Conservation (phyloP, 2,113 vertebrate genomes). For the Bubo scandiacus region DNA sequence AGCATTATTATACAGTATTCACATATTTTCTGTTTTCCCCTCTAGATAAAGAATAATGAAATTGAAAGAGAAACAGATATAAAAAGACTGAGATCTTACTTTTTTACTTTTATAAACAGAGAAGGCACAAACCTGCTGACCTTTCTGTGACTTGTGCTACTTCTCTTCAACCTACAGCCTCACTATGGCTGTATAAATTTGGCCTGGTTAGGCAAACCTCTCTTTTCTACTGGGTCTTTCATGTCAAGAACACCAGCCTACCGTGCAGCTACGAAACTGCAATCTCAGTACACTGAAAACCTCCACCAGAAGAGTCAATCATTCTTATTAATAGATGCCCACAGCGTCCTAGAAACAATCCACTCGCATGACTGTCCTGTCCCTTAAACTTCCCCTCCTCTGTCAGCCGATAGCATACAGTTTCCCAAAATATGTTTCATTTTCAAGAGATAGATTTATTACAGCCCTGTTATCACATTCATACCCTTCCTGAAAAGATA, state of each 20-base stretch:
- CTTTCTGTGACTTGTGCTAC: neutral
- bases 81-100: neutral
- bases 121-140: neutral
- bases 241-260: neutral
- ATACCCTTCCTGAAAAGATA: slow-evolving; percentile 72
- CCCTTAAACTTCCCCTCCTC: neutral
- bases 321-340: neutral
- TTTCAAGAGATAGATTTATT: slow-evolving; percentile 72
- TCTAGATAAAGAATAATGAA: neutral
- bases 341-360: neutral
- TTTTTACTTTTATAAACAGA: neutral
- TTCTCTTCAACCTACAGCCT: neutral
- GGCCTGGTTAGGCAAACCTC: neutral
- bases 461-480: slow-evolving; percentile 59
- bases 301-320: neutral
- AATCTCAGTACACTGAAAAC: neutral
- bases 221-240: neutral
- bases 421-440: slow-evolving; percentile 25
- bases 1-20: neutral
- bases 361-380: neutral
- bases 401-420: neutral
- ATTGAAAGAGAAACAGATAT: neutral
- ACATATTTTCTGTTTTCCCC: neutral
- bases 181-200: neutral
- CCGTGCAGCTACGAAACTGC: neutral